Percentiles rank a stretch among this genome's conserved stretches.
Evolutionary conservation across 2,888 invertebrate species (phyloP).

Genomic region (Netelia inedita): DNA sequence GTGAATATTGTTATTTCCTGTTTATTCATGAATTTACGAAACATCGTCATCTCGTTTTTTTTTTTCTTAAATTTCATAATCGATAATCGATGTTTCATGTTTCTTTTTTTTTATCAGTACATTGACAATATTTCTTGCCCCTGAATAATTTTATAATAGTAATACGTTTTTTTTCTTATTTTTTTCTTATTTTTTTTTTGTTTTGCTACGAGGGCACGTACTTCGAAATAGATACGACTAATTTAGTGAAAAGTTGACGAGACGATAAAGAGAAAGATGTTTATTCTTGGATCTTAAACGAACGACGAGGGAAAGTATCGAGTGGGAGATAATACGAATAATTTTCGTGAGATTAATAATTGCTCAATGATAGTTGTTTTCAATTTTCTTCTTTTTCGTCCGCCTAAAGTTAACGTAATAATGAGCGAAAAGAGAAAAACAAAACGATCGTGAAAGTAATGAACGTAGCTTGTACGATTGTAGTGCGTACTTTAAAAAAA

Average conservation of each 20-base stretch:
- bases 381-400: neutral
- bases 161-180: slow-evolving; percentile 20
- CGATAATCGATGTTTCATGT: neutral
- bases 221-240: slow-evolving; percentile 10
- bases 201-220: slow-evolving; percentile 41
- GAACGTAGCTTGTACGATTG: slow-evolving; percentile 4
- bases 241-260: neutral
- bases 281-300: neutral
- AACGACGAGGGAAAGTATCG: neutral
- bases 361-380: slow-evolving; percentile 60
- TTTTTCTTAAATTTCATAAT: slow-evolving; percentile 2
- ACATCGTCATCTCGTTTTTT: neutral
- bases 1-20: slow-evolving; percentile 43
- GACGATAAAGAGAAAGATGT: neutral
- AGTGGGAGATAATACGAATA: slow-evolving; percentile 12
- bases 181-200: slow-evolving; percentile 13
- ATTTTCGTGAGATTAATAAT: slow-evolving; percentile 45
- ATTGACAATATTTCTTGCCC: slow-evolving; percentile 18
- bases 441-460: slow-evolving; percentile 7
- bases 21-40: slow-evolving; percentile 17
- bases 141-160: neutral
- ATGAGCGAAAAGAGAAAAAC: neutral
- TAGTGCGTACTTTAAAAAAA: neutral
- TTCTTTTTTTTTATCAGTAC: neutral
- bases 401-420: neutral